A percentile compares a stretch with the other conserved stretches of the same genome.
These are phyloP conservation scores for Holacanthus passer DNA, from an alignment of 2,113 vertebrate species.

Conservation along the genomic window DNA sequence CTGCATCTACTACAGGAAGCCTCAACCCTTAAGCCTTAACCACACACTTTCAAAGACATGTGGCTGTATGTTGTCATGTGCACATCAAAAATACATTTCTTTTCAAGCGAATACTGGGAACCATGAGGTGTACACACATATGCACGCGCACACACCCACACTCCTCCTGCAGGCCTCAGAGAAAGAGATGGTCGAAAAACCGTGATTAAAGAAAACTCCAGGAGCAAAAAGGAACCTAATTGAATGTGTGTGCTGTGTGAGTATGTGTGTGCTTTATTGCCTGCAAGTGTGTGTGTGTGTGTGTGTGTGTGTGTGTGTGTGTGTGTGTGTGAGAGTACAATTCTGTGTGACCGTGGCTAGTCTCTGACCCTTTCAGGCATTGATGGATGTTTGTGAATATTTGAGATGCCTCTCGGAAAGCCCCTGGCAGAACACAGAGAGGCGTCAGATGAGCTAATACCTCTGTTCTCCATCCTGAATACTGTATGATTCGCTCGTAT, in stretches of 20 bases:
- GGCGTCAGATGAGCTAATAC: constrained; percentile 64
- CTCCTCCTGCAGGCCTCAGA: not conserved
- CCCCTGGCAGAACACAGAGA: constrained; percentile 57
- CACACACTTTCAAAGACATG: not conserved
- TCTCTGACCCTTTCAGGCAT: constrained; percentile 63
- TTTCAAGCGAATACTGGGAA: not conserved
- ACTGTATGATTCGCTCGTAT: constrained; percentile 46
- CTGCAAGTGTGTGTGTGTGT: not conserved
- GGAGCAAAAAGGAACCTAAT: constrained; percentile 8
- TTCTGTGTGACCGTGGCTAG: constrained; percentile 9
- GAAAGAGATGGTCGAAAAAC: constrained; percentile 6
- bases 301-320: not conserved
- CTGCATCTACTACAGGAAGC: constrained; percentile 12
- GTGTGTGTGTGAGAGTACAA: not conserved
- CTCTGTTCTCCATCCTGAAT: constrained; percentile 60
- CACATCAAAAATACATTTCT: not conserved
- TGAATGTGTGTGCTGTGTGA: constrained; percentile 3
- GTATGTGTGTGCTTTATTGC: not conserved
- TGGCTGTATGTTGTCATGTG: not conserved
- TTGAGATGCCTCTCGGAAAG: constrained; percentile 65
- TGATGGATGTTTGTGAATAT: constrained; percentile 74
- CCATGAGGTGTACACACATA: not conserved
- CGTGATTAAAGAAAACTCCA: constrained; percentile 25
- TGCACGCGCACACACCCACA: not conserved
- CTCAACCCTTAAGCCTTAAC: not conserved